These are phyloP conservation scores for Malurus splendens DNA, from an alignment of 2,797 vertebrate species.

Conservation along the genomic window DNA sequence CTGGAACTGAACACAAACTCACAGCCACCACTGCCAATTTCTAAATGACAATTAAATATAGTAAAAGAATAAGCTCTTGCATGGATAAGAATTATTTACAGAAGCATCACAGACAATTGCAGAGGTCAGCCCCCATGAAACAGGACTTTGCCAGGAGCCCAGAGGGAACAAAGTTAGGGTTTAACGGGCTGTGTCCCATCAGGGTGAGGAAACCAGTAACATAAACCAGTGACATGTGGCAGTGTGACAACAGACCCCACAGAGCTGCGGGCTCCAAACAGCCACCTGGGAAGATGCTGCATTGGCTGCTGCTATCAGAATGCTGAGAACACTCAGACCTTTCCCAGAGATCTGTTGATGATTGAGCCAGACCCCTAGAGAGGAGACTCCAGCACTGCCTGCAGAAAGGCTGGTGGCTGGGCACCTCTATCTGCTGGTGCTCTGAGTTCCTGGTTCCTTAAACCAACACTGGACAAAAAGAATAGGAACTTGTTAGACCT, in stretches of 20 bases:
- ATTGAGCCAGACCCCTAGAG: neutral
- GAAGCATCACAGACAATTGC: neutral
- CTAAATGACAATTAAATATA: neutral
- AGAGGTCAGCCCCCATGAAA: neutral
- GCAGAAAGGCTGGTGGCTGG: neutral
- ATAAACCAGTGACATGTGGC: accelerated
- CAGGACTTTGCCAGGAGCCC: neutral
- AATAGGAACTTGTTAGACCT: neutral
- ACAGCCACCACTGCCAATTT: neutral
- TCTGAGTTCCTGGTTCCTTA: neutral
- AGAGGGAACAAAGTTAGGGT: accelerated
- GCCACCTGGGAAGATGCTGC: neutral
- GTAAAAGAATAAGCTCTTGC: neutral
- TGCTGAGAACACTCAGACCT: neutral
- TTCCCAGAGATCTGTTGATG: neutral
- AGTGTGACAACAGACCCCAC: neutral
- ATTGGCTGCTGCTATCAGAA: neutral
- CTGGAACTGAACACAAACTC: neutral
- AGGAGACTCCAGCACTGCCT: neutral
- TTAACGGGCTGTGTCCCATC: neutral
- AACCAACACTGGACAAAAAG: neutral
- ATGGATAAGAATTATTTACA: neutral
- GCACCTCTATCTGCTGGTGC: accelerated
- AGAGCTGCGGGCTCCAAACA: neutral
- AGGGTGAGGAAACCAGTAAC: neutral